These are phyloP conservation scores for Synodontis membranacea DNA, from an alignment of 2,113 vertebrate genomes.

Conservation along the genomic window DNA sequence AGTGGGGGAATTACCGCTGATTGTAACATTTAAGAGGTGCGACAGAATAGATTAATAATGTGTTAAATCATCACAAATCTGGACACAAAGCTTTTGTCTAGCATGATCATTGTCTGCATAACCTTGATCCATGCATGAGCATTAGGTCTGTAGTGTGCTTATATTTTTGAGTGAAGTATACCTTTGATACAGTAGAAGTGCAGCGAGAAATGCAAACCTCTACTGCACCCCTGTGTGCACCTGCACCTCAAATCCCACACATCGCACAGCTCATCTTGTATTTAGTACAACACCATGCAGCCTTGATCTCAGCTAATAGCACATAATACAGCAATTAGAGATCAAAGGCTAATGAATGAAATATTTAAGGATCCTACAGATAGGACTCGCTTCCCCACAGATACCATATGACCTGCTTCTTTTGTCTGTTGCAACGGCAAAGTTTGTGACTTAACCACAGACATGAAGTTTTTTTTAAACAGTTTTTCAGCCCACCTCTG, in stretches of 20 bases:
- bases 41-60: background rate
- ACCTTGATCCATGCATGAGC: background rate
- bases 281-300: conserved; percentile 50
- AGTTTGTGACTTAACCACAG: background rate
- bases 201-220: background rate
- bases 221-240: background rate
- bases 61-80: background rate
- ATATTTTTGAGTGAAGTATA: background rate
- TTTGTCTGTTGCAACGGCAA: background rate
- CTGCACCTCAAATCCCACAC: conserved; percentile 30
- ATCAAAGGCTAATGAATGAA: conserved; percentile 58
- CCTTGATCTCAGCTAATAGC: conserved; percentile 56
- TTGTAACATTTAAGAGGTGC: background rate
- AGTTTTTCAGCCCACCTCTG: background rate
- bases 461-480: background rate
- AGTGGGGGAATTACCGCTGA: background rate
- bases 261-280: conserved; percentile 21
- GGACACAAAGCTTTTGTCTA: background rate
- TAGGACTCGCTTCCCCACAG: conserved; percentile 13
- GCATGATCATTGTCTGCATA: conserved; percentile 8
- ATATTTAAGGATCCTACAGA: conserved; percentile 52
- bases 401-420: background rate
- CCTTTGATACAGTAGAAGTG: background rate
- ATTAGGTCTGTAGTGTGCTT: background rate
- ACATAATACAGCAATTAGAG: conserved; percentile 61